A percentile compares a stretch with the other conserved stretches of the same genome.
Conservation (phyloP, 2,797 vertebrate species). For the Eurystomus glaucurus region DNA sequence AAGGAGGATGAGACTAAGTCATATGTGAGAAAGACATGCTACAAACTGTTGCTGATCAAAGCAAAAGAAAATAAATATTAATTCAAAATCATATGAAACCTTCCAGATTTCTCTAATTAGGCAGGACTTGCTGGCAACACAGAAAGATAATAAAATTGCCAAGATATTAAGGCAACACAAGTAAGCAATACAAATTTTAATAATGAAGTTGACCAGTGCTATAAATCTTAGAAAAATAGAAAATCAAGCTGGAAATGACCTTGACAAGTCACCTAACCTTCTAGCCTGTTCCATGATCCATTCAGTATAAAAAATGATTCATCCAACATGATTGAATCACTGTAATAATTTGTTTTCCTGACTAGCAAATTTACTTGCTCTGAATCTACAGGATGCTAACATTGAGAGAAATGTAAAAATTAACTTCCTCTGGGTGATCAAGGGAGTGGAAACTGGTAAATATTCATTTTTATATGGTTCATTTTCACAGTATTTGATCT, state of each 20-base stretch:
- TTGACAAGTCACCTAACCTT: not conserved
- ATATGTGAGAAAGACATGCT: not conserved
- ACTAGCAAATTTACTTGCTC: not conserved
- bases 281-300: not conserved
- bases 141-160: not conserved
- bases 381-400: not conserved
- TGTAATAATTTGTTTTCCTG: not conserved
- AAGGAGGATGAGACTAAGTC: not conserved
- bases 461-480: not conserved
- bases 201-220: not conserved
- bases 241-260: constrained; percentile 10
- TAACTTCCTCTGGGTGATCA: not conserved
- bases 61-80: not conserved
- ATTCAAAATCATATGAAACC: not conserved
- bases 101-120: not conserved
- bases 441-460: not conserved
- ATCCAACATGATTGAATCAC: not conserved
- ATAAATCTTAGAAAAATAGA: not conserved
- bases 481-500: not conserved
- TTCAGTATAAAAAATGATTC: not conserved
- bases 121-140: not conserved
- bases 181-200: not conserved
- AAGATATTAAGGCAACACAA: not conserved
- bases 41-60: not conserved
- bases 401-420: not conserved